phyloP scores from a whole-genome alignment of 1,140 invertebrate species.

The Musca vetustissima region DNA sequence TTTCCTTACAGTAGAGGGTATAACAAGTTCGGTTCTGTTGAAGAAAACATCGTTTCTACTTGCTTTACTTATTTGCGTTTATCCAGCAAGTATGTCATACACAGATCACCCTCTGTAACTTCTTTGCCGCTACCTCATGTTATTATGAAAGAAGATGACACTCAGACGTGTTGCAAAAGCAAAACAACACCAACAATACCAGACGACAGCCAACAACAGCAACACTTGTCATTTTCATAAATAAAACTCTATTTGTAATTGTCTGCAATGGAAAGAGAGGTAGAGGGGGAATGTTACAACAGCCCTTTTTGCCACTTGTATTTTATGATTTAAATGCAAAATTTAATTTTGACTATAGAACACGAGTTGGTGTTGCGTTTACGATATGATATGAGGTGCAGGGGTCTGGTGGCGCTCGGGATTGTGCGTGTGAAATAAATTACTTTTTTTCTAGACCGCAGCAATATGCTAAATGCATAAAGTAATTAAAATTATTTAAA shows the following conservation, averaged over 20 bases:
- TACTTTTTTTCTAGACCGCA: slow-evolving; percentile 19
- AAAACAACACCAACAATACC: slow-evolving; percentile 3
- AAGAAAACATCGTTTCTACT: too few relatives aligned
- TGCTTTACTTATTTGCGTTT: too few relatives aligned
- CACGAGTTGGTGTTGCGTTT: too few relatives aligned
- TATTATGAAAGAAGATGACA: not conserved
- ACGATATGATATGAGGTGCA: not conserved
- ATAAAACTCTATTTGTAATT: slow-evolving; percentile 21
- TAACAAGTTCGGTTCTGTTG: too few relatives aligned
- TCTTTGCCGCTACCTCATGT: not conserved
- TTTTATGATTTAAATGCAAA: slow-evolving; percentile 15
- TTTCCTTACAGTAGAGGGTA: too few relatives aligned
- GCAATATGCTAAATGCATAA: slow-evolving; percentile 19
- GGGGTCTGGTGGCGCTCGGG: not conserved
- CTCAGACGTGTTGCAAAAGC: slow-evolving; percentile 8
- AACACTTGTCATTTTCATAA: slow-evolving; percentile 24
- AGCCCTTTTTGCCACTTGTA: not conserved
- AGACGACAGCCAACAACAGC: slow-evolving; percentile 1
- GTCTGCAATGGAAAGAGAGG: not conserved
- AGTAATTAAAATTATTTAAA: slow-evolving; percentile 17
- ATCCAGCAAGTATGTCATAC: too few relatives aligned
- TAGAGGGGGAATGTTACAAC: too few relatives aligned
- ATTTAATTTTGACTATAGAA: not conserved
- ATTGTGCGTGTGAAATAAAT: slow-evolving; percentile 2
- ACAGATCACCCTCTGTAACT: not conserved